phyloP scores from a whole-genome alignment of 2,888 invertebrate species.

The Entomobrya proxima region DNA sequence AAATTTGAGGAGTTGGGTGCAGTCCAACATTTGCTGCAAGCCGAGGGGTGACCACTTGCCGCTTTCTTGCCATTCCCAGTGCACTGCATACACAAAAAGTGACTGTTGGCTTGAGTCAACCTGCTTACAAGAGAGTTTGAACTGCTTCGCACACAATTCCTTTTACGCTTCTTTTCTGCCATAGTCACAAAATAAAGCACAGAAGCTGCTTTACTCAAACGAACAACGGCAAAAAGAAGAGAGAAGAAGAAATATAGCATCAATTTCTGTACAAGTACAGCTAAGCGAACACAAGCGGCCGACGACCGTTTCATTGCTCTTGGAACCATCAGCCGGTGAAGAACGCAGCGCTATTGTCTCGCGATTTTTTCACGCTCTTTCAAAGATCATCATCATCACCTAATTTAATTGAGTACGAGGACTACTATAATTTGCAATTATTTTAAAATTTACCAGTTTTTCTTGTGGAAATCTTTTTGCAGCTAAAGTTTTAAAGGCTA shows the following conservation, averaged over 20 bases:
- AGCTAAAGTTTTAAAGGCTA: no score
- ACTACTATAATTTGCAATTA: no score
- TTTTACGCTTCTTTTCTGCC: background rate
- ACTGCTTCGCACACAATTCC: background rate
- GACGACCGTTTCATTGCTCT: constrained; percentile 47
- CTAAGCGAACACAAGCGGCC: background rate
- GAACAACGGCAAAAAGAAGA: no score
- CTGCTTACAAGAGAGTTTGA: background rate
- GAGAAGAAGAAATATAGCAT: background rate
- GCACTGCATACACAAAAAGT: constrained; percentile 2
- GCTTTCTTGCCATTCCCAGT: constrained; percentile 34
- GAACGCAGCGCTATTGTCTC: no score
- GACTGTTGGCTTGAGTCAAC: constrained; percentile 33
- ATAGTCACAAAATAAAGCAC: no score
- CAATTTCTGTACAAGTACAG: background rate
- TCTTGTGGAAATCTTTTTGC: no score
- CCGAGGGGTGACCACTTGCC: constrained; percentile 45
- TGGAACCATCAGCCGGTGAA: constrained; percentile 37
- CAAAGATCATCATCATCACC: no score
- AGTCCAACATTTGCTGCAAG: constrained; percentile 38
- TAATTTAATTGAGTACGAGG: no score
- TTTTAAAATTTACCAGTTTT: no score
- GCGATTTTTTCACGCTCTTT: no score
- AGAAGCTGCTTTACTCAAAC: no score
- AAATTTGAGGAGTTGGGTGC: constrained; percentile 62